Evolutionary conservation across 2,113 vertebrate genomes (phyloP), one percentile per base, ranked within the genome.

Genomic region (Progne subis): DNA sequence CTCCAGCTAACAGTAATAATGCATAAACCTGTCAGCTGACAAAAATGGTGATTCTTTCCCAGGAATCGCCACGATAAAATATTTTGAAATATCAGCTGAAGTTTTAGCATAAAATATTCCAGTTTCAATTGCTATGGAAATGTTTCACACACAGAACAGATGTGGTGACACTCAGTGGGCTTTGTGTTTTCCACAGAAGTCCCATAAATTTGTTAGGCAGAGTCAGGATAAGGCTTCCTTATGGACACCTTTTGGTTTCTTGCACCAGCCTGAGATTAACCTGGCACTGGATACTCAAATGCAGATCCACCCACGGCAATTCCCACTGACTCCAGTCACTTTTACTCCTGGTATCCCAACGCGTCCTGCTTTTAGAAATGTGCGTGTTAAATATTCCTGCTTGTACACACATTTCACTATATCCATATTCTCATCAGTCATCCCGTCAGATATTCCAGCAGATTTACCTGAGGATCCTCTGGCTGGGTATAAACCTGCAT

Each of bases 401-500:
- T 20, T 74, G 37, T 49, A 72, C 5, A 57, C 41, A 60, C 4
- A 77, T 67, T 56, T 68, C 37, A 47, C 72, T 23, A 5, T 2
- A 32, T 11, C 32, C 44, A 15, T 2, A 9, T 6, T 14, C 16
- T 5, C 64, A 65, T 1, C 13, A 57, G 14, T 23, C 37, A 86
- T 1, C 18, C 50, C 5, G 3, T 37, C 53, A 68, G 70, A 68
- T 10, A 72, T 23, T 26, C 25, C 12, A 46, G 14, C 41, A 65
- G 72, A 82, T 85, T 91, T 98, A 99, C 99, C 98, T 99, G 97
- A 68, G 99, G 99, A 53, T 99, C 98, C 46, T 98, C 98, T 87
- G 98, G 97, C 91, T 99, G 98, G 41, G 98, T 98, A 64, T 98
- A 99, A 34, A 99, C 98, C 99, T 99, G 96, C 4, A 25, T 94